Percentiles rank a stretch among this genome's conserved stretches.
phyloP scores from a whole-genome alignment of 2,797 vertebrate species.

The Martes flavigula region DNA sequence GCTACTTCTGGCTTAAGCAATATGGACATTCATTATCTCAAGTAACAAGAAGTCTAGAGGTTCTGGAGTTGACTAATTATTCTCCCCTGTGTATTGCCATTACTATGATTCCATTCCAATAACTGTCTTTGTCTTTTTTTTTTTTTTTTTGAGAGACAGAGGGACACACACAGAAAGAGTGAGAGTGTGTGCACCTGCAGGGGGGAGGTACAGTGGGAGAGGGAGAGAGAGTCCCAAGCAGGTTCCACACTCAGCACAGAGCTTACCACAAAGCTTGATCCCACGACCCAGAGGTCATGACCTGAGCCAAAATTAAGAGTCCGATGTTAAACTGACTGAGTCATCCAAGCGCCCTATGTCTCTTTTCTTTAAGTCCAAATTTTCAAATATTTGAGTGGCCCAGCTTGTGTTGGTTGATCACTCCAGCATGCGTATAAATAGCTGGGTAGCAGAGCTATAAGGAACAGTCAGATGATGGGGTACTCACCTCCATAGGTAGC shows the following conservation, averaged over 20 bases:
- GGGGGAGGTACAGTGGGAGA: too few relatives aligned
- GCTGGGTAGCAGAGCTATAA: not conserved
- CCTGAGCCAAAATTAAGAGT: too few relatives aligned
- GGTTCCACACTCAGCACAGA: too few relatives aligned
- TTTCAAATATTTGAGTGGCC: not conserved
- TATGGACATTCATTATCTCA: not conserved
- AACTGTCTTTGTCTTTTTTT: not conserved
- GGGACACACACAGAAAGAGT: too few relatives aligned
- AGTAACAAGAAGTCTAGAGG: not conserved
- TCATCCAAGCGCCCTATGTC: not conserved
- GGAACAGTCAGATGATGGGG: not conserved
- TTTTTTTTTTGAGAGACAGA: not conserved
- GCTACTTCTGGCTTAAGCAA: not conserved
- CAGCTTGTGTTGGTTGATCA: not conserved
- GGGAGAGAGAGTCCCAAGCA: too few relatives aligned
- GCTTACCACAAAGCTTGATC: too few relatives aligned
- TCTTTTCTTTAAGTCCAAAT: not conserved
- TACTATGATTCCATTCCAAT: not conserved
- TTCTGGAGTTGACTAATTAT: not conserved
- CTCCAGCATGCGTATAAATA: not conserved
- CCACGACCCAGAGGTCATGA: too few relatives aligned
- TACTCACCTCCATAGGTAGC: not conserved
- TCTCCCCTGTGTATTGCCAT: not conserved
- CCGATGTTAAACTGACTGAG: too few relatives aligned
- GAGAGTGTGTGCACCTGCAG: too few relatives aligned